These are phyloP conservation scores for Drosophila bocki DNA, from an alignment of 1,140 invertebrate species.

Conservation along the genomic window DNA sequence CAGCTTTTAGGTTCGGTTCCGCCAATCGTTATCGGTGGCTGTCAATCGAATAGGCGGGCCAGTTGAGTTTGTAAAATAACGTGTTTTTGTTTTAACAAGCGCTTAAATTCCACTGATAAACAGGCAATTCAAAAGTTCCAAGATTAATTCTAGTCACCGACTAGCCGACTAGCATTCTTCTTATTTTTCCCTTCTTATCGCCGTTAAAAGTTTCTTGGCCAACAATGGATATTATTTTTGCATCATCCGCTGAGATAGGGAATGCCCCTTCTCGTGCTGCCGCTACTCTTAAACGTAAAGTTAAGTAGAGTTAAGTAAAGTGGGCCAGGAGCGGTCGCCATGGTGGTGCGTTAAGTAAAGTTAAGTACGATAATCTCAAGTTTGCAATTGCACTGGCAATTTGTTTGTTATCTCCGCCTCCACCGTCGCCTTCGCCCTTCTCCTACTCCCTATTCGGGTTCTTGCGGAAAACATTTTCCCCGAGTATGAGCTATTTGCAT, in stretches of 20 bases:
- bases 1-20: neutral
- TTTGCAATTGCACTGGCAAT: slow-evolving; percentile 72
- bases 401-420: slow-evolving; percentile 72
- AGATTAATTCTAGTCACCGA: slow-evolving; percentile 29
- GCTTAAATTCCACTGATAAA: neutral
- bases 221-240: slow-evolving; percentile 60
- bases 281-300: slow-evolving; percentile 10
- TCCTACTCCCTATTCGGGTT: neutral
- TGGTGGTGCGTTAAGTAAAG: slow-evolving; percentile 19
- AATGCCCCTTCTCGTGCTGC: neutral
- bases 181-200: neutral
- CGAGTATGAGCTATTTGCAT: slow-evolving; percentile 45
- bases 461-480: slow-evolving; percentile 34
- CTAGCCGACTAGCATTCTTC: neutral
- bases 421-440: slow-evolving; percentile 5
- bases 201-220: slow-evolving; percentile 36
- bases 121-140: neutral
- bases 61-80: neutral
- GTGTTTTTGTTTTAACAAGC: neutral
- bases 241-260: slow-evolving; percentile 52
- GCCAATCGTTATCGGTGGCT: slow-evolving; percentile 5
- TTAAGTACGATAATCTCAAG: slow-evolving; percentile 65
- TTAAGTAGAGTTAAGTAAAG: slow-evolving; percentile 41
- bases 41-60: slow-evolving; percentile 15
- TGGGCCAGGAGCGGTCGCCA: neutral